These are phyloP conservation scores for Scaptomyza graminum DNA, from an alignment of 1,140 invertebrate genomes.

Conservation along the genomic window DNA sequence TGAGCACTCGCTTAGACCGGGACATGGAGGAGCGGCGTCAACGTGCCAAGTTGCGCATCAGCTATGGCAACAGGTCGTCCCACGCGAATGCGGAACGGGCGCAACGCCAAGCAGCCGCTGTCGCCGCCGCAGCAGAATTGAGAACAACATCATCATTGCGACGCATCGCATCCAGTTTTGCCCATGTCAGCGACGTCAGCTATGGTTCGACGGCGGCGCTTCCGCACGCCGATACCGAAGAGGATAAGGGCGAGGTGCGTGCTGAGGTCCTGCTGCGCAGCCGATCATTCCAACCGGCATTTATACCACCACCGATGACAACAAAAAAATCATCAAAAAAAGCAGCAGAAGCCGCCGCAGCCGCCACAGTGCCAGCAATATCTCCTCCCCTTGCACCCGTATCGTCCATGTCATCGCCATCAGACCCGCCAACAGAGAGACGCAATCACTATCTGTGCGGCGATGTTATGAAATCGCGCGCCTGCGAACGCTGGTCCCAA, in stretches of 20 bases:
- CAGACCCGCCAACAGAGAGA: background rate
- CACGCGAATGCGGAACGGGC: slow-evolving; percentile 45
- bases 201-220: slow-evolving; percentile 29
- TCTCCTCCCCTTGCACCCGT: slow-evolving; percentile 1
- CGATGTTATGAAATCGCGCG: slow-evolving; percentile 24
- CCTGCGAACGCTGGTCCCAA: slow-evolving; percentile 59
- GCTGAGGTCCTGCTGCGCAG: slow-evolving; percentile 59
- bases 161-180: slow-evolving; percentile 62
- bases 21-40: slow-evolving; percentile 45
- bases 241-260: slow-evolving; percentile 53
- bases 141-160: slow-evolving; percentile 35
- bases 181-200: slow-evolving; percentile 41
- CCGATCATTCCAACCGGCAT: slow-evolving; percentile 33
- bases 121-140: no score
- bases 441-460: background rate
- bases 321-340: background rate
- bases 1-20: background rate
- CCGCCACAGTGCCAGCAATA: background rate
- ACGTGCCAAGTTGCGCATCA: slow-evolving; percentile 51
- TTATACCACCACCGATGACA: no score
- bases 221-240: slow-evolving; percentile 53
- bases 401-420: no score
- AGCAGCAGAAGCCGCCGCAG: no score
- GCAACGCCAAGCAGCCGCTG: slow-evolving; percentile 8
- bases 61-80: slow-evolving; percentile 59